Conservation (phyloP, 1,140 invertebrate genomes). For the Kradibia gibbosae region DNA sequence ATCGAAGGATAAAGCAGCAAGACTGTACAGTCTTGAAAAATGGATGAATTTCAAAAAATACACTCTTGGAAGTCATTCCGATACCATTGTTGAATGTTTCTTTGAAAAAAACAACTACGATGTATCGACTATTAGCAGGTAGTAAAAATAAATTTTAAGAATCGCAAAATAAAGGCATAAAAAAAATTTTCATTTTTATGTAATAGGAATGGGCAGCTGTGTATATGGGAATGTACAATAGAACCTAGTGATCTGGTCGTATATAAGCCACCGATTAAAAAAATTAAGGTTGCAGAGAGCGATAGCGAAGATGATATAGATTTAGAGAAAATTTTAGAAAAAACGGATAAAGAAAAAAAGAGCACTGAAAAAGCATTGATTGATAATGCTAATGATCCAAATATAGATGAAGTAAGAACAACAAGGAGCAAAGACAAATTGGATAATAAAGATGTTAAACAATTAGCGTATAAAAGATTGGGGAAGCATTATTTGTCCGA, state of each 20-base stretch:
- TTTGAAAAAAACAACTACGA: slow-evolving; percentile 91
- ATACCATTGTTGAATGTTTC: slow-evolving; percentile 86
- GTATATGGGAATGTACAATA: slow-evolving; percentile 90
- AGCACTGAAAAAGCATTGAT: slow-evolving; percentile 32
- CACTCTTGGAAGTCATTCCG: slow-evolving; percentile 86
- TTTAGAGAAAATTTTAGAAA: slow-evolving; percentile 64
- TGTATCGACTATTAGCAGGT: slow-evolving; percentile 82
- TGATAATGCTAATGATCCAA: neutral
- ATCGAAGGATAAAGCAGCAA: slow-evolving; percentile 89
- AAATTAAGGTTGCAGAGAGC: slow-evolving; percentile 69
- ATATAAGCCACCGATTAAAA: slow-evolving; percentile 70
- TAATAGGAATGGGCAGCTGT: slow-evolving; percentile 79
- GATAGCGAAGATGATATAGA: slow-evolving; percentile 71
- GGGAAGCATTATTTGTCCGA: slow-evolving; percentile 82
- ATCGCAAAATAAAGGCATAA: slow-evolving; percentile 7
- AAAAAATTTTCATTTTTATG: slow-evolving; percentile 52
- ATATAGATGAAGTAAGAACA: slow-evolving; percentile 38
- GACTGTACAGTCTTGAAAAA: slow-evolving; percentile 84
- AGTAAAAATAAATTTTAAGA: slow-evolving; percentile 58
- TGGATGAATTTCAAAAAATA: slow-evolving; percentile 82
- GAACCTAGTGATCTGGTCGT: slow-evolving; percentile 78
- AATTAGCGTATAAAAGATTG: slow-evolving; percentile 80
- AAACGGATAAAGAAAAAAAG: slow-evolving; percentile 58
- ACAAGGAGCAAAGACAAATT: slow-evolving; percentile 50
- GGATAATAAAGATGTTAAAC: slow-evolving; percentile 66